Conservation (phyloP, 1,140 invertebrate species). For the Leptopilina clavipes region DNA sequence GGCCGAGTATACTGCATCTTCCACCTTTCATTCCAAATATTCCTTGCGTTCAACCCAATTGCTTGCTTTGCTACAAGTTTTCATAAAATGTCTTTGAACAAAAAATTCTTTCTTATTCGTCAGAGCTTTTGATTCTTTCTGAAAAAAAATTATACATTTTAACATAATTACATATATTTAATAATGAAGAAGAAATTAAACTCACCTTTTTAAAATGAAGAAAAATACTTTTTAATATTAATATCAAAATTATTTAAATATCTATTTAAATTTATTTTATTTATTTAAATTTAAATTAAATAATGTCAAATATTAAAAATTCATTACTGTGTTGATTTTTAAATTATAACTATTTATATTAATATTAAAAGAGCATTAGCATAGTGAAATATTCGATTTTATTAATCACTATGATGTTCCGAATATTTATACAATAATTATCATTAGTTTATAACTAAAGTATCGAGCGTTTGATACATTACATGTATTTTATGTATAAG, state of each 20-base stretch:
- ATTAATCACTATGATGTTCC: conserved; percentile 2
- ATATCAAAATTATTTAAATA: too few relatives aligned
- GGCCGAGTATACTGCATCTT: conserved; percentile 64
- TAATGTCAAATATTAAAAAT: too few relatives aligned
- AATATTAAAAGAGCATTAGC: not conserved
- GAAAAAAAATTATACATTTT: not conserved
- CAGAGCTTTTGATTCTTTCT: too few relatives aligned
- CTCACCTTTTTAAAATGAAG: too few relatives aligned
- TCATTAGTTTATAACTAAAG: not conserved
- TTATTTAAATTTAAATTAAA: too few relatives aligned
- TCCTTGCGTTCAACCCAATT: conserved; percentile 70
- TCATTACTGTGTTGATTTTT: too few relatives aligned
- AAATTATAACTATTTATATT: too few relatives aligned
- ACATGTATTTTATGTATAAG: not conserved
- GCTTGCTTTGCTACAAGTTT: conserved; percentile 66
- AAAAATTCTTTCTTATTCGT: too few relatives aligned
- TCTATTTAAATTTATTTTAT: too few relatives aligned
- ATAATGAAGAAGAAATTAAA: too few relatives aligned
- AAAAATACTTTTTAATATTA: too few relatives aligned
- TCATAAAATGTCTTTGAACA: not conserved
- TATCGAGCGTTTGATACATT: not conserved
- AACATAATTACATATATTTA: not conserved
- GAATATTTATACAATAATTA: conserved; percentile 10
- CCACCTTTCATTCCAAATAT: conserved; percentile 66
- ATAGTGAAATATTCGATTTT: conserved; percentile 2